A percentile compares a stretch with the other conserved stretches of the same genome.
These are phyloP conservation scores for Dicycla oo DNA, from an alignment of 2,888 invertebrate genomes.

Conservation along the genomic window DNA sequence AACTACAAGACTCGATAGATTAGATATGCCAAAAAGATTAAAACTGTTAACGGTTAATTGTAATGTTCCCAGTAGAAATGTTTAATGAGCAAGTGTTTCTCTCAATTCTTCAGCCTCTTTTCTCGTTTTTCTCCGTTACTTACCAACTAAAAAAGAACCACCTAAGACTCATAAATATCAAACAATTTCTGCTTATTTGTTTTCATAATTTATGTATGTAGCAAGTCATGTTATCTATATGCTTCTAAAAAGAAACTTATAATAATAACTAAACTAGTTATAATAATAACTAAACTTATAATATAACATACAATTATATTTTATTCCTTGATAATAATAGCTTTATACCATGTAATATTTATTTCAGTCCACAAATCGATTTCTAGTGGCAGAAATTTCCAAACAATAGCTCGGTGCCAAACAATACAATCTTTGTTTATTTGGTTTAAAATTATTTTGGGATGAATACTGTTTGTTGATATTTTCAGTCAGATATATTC, in stretches of 20 bases:
- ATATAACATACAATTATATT: no score
- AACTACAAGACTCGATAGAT: no score
- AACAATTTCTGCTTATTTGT: background rate
- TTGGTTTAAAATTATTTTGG: background rate
- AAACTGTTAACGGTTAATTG: no score
- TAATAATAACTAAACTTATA: no score
- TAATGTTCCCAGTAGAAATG: background rate
- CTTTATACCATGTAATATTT: background rate
- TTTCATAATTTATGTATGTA: background rate
- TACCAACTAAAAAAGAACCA: no score
- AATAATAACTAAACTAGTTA: no score
- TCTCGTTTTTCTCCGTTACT: background rate
- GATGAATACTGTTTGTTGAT: background rate
- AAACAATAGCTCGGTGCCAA: background rate
- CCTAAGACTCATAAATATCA: background rate
- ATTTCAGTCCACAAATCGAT: background rate
- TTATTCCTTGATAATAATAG: no score
- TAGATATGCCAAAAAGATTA: no score
- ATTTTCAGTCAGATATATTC: background rate
- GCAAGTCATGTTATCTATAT: background rate
- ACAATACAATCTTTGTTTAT: background rate
- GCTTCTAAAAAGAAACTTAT: constrained; percentile 1
- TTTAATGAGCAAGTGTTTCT: background rate
- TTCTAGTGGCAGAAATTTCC: background rate
- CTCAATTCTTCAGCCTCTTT: background rate